phyloP scores from a whole-genome alignment of 2,888 invertebrate species.

The Melipona beecheii region DNA sequence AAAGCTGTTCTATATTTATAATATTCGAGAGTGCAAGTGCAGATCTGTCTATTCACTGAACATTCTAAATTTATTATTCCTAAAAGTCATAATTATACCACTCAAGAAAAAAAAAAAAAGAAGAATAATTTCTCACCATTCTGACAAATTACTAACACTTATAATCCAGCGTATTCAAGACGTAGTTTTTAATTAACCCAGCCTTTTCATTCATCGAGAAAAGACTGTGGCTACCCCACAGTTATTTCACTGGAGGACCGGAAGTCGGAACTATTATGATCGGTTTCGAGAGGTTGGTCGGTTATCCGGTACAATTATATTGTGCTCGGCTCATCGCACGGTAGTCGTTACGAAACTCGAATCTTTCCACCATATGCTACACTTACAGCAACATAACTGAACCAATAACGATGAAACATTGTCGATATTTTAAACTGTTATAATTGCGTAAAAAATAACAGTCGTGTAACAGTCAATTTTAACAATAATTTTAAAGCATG shows the following conservation, averaged over 20 bases:
- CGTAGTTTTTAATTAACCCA: conserved; percentile 52
- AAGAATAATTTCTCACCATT: not conserved
- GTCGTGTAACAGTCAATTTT: too few species aligned
- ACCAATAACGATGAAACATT: too few species aligned
- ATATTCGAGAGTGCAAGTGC: too few species aligned
- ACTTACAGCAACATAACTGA: not conserved
- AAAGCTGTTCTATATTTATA: not conserved
- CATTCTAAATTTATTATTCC: not conserved
- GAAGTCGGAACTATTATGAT: conserved; percentile 62
- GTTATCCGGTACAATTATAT: conserved; percentile 48
- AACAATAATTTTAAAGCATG: too few species aligned
- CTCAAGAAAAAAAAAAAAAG: not conserved
- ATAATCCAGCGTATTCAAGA: not conserved
- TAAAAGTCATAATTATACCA: not conserved
- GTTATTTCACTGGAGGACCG: conserved; percentile 38
- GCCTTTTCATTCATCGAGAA: conserved; percentile 36
- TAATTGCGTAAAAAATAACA: too few species aligned
- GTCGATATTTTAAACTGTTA: too few species aligned
- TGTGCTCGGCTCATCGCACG: conserved; percentile 10
- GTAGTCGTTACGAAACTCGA: conserved; percentile 44
- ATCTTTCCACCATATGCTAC: conserved; percentile 13
- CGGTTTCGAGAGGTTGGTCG: conserved; percentile 45
- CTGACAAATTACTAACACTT: not conserved
- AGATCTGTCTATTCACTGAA: not conserved
- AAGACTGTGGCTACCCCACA: conserved; percentile 25